These are phyloP conservation scores for Nasua narica DNA, from an alignment of 2,797 vertebrate genomes.

Conservation along the genomic window DNA sequence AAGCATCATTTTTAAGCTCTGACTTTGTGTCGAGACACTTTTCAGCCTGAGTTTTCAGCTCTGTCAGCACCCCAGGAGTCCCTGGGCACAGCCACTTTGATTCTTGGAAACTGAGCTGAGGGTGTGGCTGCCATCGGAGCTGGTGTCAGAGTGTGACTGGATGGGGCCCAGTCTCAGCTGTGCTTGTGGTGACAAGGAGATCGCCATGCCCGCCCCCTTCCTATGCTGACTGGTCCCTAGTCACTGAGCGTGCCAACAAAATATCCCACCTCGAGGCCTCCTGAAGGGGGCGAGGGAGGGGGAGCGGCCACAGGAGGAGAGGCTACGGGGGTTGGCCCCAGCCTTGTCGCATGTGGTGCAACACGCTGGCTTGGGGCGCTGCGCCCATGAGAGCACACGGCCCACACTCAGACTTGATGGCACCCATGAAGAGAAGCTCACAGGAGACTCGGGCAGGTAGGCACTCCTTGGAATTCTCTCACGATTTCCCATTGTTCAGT, in stretches of 20 bases:
- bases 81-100: conserved; percentile 26
- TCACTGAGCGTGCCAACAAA: background rate
- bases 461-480: background rate
- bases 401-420: background rate
- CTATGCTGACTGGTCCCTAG: background rate
- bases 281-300: background rate
- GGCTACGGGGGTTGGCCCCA: background rate
- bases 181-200: background rate
- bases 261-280: background rate
- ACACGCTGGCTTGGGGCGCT: background rate
- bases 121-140: conserved; percentile 26
- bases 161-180: background rate
- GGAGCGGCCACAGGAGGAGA: background rate
- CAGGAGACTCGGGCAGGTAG: background rate
- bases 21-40: background rate
- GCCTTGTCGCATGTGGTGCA: fast-evolving
- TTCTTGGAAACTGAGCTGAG: background rate
- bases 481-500: background rate
- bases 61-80: background rate
- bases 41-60: background rate
- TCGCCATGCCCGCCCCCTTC: background rate
- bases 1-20: background rate
- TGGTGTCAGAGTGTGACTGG: background rate
- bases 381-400: background rate
- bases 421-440: background rate